These are phyloP conservation scores for Stomorhina lunata DNA, from an alignment of 2,888 invertebrate genomes.

Conservation along the genomic window DNA sequence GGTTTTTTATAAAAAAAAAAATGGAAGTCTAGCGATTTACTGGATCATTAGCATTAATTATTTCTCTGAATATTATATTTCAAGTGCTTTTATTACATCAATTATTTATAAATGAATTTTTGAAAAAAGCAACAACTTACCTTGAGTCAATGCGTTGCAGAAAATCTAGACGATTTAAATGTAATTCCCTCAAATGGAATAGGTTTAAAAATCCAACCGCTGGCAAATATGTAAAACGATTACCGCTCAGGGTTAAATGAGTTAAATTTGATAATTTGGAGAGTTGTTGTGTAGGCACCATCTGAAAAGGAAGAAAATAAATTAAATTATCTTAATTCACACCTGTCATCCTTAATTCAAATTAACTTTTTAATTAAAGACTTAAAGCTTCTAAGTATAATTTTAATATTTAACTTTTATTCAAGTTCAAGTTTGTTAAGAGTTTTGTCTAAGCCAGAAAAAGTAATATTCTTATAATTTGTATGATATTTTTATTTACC, in stretches of 20 bases:
- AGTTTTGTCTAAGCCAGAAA: too few species aligned
- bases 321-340: too few species aligned
- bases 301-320: conserved; percentile 72
- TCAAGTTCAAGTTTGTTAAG: conserved; percentile 39
- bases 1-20: not conserved
- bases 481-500: not conserved
- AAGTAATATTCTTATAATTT: too few species aligned
- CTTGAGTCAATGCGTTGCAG: conserved; percentile 86
- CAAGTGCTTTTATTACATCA: not conserved
- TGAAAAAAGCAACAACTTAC: conserved; percentile 70
- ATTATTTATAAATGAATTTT: not conserved
- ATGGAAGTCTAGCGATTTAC: not conserved
- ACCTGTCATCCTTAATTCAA: too few species aligned
- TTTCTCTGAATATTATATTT: not conserved
- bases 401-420: too few species aligned
- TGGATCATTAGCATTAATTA: conserved; percentile 51
- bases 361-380: too few species aligned
- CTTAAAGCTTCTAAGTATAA: too few species aligned
- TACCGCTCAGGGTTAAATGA: conserved; percentile 88
- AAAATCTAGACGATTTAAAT: conserved; percentile 85
- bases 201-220: conserved; percentile 91
- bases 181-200: conserved; percentile 88
- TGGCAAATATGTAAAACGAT: conserved; percentile 87
- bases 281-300: conserved; percentile 87
- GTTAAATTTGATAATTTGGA: conserved; percentile 88